Percentiles rank a stretch among this genome's conserved stretches.
phyloP scores from a whole-genome alignment of 2,797 vertebrate genomes.

The Heteromormyrus szaboi region DNA sequence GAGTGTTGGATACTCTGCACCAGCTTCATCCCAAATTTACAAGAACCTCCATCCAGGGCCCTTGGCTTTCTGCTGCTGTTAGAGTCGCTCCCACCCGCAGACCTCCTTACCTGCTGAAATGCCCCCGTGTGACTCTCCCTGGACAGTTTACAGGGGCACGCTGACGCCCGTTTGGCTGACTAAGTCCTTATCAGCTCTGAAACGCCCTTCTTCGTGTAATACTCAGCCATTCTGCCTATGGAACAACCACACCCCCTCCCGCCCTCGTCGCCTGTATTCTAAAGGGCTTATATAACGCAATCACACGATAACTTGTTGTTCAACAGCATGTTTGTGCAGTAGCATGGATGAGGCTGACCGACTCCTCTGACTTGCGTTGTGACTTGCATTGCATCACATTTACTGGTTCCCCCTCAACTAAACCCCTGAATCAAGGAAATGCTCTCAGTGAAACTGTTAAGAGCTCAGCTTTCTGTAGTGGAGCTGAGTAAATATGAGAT shows the following conservation, averaged over 20 bases:
- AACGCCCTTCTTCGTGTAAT: constrained; percentile 11
- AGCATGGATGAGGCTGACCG: background rate
- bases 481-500: background rate
- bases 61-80: background rate
- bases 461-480: background rate
- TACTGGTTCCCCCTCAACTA: background rate
- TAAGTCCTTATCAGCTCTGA: constrained; percentile 26
- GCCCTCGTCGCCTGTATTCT: constrained; percentile 5
- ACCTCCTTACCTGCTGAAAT: background rate
- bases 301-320: constrained; percentile 11
- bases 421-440: background rate
- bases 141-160: background rate
- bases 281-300: constrained; percentile 31
- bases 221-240: background rate
- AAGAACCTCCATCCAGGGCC: background rate
- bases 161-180: constrained; percentile 15
- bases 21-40: background rate
- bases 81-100: background rate
- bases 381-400: background rate
- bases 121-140: background rate
- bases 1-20: background rate
- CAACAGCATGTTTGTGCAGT: background rate
- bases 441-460: background rate
- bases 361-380: background rate
- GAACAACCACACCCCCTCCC: background rate